phyloP scores from a whole-genome alignment of 2,113 vertebrate species.

The Petrocephalus microphthalmus region DNA sequence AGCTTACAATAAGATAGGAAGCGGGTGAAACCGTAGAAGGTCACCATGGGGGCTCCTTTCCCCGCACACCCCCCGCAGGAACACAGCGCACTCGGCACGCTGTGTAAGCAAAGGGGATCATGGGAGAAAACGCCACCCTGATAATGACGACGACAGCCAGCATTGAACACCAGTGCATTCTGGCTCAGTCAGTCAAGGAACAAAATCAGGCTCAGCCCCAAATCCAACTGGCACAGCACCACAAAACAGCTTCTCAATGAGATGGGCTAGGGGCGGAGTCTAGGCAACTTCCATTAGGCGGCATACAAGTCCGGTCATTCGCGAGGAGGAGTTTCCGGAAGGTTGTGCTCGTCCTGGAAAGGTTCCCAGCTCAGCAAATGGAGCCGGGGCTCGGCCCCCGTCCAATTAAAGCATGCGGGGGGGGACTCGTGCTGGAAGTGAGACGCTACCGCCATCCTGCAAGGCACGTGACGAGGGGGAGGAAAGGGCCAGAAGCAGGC shows the following conservation, averaged over 20 bases:
- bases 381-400: not conserved
- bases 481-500: not conserved
- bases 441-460: not conserved
- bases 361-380: not conserved
- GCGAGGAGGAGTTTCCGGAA: not conserved
- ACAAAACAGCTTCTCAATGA: not conserved
- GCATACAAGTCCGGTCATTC: not conserved
- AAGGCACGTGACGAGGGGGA: not conserved
- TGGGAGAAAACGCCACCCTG: not conserved
- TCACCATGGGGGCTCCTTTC: not conserved
- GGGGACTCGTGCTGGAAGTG: not conserved
- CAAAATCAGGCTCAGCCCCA: not conserved
- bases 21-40: too few species aligned
- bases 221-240: not conserved
- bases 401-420: not conserved
- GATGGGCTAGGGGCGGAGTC: not conserved
- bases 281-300: not conserved
- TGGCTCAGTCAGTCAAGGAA: not conserved
- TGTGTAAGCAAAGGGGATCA: not conserved
- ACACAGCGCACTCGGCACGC: not conserved
- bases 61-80: not conserved
- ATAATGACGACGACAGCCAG: not conserved
- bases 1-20: not conserved
- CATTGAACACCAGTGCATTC: not conserved
- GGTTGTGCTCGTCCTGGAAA: not conserved